Percentiles rank a stretch among this genome's conserved stretches.
phyloP scores from a whole-genome alignment of 1,140 invertebrate species.

The Cydia pomonella region DNA sequence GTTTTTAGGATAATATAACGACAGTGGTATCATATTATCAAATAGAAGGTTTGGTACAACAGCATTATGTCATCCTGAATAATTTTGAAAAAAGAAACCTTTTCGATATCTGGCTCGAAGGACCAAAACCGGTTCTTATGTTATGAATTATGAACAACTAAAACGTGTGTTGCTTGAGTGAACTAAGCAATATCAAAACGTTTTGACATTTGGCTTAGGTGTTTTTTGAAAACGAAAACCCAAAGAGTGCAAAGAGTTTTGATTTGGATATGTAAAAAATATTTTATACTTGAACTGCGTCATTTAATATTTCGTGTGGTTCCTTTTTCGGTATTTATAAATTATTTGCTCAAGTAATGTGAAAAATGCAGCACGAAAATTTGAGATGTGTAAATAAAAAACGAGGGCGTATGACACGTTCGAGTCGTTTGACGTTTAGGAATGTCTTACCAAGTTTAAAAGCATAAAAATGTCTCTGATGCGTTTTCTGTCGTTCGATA shows the following conservation, averaged over 20 bases:
- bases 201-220: conserved; percentile 2
- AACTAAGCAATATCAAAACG: conserved; percentile 21
- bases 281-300: too few relatives aligned
- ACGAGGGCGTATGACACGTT: conserved; percentile 34
- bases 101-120: too few relatives aligned
- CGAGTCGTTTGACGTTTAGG: conserved; percentile 37
- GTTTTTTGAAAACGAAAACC: neutral
- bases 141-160: too few relatives aligned
- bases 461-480: conserved; percentile 53
- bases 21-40: too few relatives aligned
- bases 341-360: neutral
- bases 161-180: too few relatives aligned
- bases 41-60: too few relatives aligned
- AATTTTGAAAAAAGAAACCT: too few relatives aligned
- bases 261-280: too few relatives aligned
- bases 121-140: too few relatives aligned
- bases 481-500: conserved; percentile 71
- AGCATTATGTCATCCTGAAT: too few relatives aligned
- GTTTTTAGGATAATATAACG: too few relatives aligned
- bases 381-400: neutral
- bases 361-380: neutral
- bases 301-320: too few relatives aligned
- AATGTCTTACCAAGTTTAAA: conserved; percentile 45
- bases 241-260: neutral
- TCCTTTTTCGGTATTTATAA: neutral